Evolutionary conservation across 2,113 vertebrate species (phyloP).

Genomic region (Raja brachyura): DNA sequence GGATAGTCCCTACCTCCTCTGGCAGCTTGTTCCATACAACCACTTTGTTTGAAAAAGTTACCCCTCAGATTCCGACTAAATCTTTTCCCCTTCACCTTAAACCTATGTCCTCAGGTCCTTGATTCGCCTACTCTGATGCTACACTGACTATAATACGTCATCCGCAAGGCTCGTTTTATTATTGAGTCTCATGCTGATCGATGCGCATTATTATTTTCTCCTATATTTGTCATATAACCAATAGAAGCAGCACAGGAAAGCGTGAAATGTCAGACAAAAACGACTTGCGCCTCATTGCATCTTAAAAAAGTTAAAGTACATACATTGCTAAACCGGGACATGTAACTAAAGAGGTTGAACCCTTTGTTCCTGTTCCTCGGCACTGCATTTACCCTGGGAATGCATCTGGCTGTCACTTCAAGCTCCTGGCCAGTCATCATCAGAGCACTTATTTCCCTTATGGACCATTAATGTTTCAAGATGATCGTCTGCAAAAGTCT

Average conservation of each 20-base stretch:
- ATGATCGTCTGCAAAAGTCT: not conserved
- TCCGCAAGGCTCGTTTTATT: not conserved
- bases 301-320: not conserved
- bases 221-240: not conserved
- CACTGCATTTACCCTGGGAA: not conserved
- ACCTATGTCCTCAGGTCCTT: too few relatives aligned
- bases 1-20: too few relatives aligned
- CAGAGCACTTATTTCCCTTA: not conserved
- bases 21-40: too few relatives aligned
- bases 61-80: too few relatives aligned
- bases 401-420: not conserved
- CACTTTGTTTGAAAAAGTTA: too few relatives aligned
- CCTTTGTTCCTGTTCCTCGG: not conserved
- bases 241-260: conserved; percentile 8
- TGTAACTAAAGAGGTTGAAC: conserved; percentile 14
- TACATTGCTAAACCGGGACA: too few relatives aligned
- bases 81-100: too few relatives aligned
- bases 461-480: not conserved
- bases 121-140: not conserved
- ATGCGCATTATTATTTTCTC: not conserved
- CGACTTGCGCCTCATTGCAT: not conserved
- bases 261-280: not conserved
- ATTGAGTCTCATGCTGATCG: not conserved
- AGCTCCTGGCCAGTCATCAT: not conserved
- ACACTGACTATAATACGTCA: not conserved